Conservation (phyloP, 2,888 invertebrate species). For the Hirtodrosophila histrioides region DNA sequence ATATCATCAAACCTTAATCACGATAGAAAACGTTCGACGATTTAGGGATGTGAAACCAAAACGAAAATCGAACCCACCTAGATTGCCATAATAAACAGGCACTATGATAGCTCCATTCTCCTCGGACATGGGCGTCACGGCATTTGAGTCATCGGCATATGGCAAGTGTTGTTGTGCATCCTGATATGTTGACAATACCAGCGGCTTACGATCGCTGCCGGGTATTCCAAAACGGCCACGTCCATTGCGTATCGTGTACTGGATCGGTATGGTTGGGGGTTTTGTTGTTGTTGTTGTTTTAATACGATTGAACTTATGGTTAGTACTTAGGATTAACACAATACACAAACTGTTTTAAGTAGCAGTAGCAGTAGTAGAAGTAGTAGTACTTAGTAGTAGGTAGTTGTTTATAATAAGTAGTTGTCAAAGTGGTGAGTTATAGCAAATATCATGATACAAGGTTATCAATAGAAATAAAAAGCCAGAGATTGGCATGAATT, state of each 20-base stretch:
- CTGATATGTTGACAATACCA: slow-evolving; percentile 96
- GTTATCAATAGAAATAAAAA: slow-evolving; percentile 35
- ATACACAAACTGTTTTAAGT: slow-evolving; percentile 31
- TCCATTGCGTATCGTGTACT: slow-evolving; percentile 94
- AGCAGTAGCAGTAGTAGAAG: slow-evolving; percentile 40
- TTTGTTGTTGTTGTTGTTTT: slow-evolving; percentile 28
- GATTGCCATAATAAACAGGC: slow-evolving; percentile 94
- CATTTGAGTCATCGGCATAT: slow-evolving; percentile 98
- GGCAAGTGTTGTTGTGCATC: slow-evolving; percentile 97
- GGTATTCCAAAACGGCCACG: slow-evolving; percentile 91
- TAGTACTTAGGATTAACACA: slow-evolving; percentile 59
- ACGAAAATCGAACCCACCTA: slow-evolving; percentile 86
- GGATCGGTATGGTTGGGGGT: slow-evolving; percentile 51
- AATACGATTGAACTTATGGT: slow-evolving; percentile 54
- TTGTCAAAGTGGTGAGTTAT: slow-evolving; percentile 69
- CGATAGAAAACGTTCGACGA: too few species aligned
- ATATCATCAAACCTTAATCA: neutral
- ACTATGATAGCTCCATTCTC: slow-evolving; percentile 98
- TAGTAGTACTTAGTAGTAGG: slow-evolving; percentile 48
- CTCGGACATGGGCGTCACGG: slow-evolving; percentile 98
- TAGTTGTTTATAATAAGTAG: slow-evolving; percentile 16
- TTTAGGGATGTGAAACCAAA: neutral
- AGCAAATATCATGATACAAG: slow-evolving; percentile 70
- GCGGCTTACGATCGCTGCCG: slow-evolving; percentile 95
- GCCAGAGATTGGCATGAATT: slow-evolving; percentile 44